Percentiles rank a stretch among this genome's conserved stretches.
Evolutionary conservation across 2,113 vertebrate species (phyloP).

Genomic region (Haplochromis burtoni): DNA sequence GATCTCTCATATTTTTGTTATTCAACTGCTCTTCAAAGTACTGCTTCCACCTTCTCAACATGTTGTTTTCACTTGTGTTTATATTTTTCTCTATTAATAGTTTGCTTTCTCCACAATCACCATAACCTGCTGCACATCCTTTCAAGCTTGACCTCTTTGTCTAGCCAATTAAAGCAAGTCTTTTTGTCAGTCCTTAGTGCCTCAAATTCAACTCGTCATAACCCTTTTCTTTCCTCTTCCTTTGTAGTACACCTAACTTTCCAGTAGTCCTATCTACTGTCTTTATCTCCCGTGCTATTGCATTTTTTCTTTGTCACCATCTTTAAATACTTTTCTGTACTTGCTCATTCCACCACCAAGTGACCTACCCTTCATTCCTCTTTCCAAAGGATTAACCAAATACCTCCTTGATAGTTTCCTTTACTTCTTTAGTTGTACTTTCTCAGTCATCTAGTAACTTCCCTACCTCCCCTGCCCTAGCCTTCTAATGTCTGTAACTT

Average conservation of each 20-base stretch:
- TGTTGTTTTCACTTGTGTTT: neutral
- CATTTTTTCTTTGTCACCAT: neutral
- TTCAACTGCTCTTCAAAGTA: neutral
- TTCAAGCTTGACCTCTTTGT: neutral
- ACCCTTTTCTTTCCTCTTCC: neutral
- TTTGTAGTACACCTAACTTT: neutral
- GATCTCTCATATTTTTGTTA: neutral
- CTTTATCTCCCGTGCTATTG: neutral
- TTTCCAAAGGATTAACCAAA: neutral
- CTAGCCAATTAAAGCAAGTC: neutral
- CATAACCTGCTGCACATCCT: neutral
- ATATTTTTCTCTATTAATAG: neutral
- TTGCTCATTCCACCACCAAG: neutral
- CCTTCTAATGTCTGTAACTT: neutral
- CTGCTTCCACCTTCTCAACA: neutral
- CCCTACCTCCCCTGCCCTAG: neutral
- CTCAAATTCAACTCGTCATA: neutral
- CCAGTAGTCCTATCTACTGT: neutral
- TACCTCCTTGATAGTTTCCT: neutral
- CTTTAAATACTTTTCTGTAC: neutral
- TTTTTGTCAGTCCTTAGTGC: neutral
- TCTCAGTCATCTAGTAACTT: neutral
- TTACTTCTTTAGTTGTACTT: neutral
- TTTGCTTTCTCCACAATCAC: neutral
- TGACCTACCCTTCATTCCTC: neutral